Base-by-base conservation (phyloP, 2,888 invertebrate genomes). In the Stegophylla sp. region DNA sequence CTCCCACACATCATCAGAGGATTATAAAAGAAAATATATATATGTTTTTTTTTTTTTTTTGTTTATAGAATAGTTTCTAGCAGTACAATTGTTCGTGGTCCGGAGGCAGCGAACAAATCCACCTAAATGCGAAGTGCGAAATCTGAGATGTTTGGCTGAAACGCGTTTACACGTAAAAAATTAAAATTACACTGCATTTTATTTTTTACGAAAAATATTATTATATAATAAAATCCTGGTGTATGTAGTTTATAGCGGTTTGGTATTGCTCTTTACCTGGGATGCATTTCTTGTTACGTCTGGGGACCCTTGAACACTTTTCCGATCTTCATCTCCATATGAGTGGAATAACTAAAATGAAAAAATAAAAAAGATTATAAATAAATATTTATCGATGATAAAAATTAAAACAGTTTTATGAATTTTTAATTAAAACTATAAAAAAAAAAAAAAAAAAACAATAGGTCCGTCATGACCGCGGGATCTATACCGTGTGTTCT, bases 321-420 rank as follows among this genome's bases (percentile, higher is more conserved):
- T 83, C 41, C 93, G 92, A 84, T 94, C 94, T 84, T 93, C 93
- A 84, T 92, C 82, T 23, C 74, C 93, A 82, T 93, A 89, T 0
- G 93, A 92, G 86, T 94, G 91, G 81, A 94, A 87, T 45, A 94
- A 87, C 92, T 94, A 86, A 13, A 85, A n/a, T n/a, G n/a, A 72
- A 82, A 82, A 83, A 64, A 20, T 59, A 81, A 41, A 76, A 15
- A 63, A 66, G 56, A 79, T 43, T 34, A n/a, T n/a, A 75, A 43
- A 12, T 15, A 5, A 34, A 26, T 17, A 20, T 10, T 75, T 26
- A 56, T 41, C n/a, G n/a, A 17, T 26, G 56, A 20, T 12, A 15
- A 34, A 63, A 34, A n/a, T 26, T 43, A 67, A 45, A 26, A 23
- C 1, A 15, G 17, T 43, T 81, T 20, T 71, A 56, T 20, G 1